Evolutionary conservation across 2,797 vertebrate genomes (phyloP).

Genomic region (Gastrophryne carolinensis): DNA sequence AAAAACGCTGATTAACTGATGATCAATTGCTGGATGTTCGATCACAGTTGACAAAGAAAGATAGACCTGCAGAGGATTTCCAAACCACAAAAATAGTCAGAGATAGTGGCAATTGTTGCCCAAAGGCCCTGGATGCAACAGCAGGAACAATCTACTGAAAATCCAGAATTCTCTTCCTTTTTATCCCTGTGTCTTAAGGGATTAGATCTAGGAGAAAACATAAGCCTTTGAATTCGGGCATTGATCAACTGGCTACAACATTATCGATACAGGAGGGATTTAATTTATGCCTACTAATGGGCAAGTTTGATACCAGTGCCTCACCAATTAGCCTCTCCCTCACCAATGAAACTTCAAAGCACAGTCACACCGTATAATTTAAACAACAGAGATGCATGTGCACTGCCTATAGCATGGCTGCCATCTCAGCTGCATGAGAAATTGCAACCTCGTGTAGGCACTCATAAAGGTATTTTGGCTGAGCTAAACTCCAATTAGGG

Average conservation of each 20-base stretch:
- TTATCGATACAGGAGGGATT: not conserved
- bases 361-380: too few relatives aligned
- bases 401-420: too few relatives aligned
- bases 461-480: too few relatives aligned
- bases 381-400: too few relatives aligned
- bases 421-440: too few relatives aligned
- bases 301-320: too few relatives aligned
- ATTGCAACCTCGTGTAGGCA: too few relatives aligned
- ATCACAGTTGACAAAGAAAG: not conserved
- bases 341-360: too few relatives aligned
- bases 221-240: not conserved
- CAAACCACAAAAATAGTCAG: too few relatives aligned
- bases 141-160: not conserved
- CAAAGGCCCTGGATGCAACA: not conserved
- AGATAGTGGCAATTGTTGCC: not conserved
- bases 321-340: too few relatives aligned
- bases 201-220: not conserved
- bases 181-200: not conserved
- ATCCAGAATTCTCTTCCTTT: not conserved
- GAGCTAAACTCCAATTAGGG: too few relatives aligned
- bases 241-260: not conserved
- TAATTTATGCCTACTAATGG: not conserved
- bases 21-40: not conserved
- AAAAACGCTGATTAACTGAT: not conserved
- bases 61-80: not conserved